Percentiles rank a stretch among this genome's conserved stretches.
Conservation (phyloP, 1,140 invertebrate species). For the fruit fly (Drosophila melanogaster) region DNA sequence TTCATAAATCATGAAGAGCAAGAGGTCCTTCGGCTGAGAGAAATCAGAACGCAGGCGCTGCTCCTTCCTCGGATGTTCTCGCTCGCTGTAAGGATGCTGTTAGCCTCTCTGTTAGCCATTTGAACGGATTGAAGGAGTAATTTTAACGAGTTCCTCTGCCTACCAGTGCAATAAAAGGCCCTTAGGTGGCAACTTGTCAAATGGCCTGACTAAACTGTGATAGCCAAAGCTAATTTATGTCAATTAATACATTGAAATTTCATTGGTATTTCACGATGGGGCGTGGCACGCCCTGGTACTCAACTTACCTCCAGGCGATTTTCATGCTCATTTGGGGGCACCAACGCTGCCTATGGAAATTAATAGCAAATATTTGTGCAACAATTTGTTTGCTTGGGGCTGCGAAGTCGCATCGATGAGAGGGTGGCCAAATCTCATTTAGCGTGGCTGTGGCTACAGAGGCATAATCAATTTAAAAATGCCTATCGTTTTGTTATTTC, state of each 20-base stretch:
- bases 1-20: conserved; percentile 37
- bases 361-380: conserved; percentile 78
- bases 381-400: conserved; percentile 73
- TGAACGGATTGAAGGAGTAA: background rate
- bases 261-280: conserved; percentile 48
- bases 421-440: conserved; percentile 33
- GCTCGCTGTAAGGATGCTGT: conserved; percentile 18
- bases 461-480: conserved; percentile 77
- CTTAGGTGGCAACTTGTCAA: conserved; percentile 65
- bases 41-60: conserved; percentile 33
- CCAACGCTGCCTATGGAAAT: conserved; percentile 73
- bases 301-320: background rate
- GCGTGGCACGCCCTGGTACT: conserved; percentile 4
- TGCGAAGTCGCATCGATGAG: conserved; percentile 18
- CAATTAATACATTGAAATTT: conserved; percentile 78
- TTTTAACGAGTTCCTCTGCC: conserved; percentile 35
- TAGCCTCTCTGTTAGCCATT: conserved; percentile 23
- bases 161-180: conserved; percentile 54
- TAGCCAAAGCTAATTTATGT: conserved; percentile 61
- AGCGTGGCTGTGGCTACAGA: background rate
- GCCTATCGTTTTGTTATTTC: conserved; percentile 35
- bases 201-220: conserved; percentile 54
- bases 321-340: conserved; percentile 37
- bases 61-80: background rate
- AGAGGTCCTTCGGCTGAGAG: conserved; percentile 17